A percentile compares a stretch with the other conserved stretches of the same genome.
Conservation (phyloP, 2,888 invertebrate species). For the Choreutis nemorana region DNA sequence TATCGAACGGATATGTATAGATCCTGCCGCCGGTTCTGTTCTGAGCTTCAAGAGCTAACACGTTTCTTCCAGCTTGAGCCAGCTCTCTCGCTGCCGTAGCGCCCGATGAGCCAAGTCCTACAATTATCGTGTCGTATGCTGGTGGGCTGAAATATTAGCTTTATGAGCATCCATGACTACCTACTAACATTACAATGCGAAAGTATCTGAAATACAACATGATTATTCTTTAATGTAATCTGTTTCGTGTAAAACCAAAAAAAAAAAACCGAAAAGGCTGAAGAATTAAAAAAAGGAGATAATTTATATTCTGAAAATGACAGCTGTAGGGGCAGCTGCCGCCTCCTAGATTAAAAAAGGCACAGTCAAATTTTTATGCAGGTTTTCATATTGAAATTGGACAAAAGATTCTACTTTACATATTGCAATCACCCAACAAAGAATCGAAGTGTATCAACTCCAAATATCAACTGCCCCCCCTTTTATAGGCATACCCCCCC, state of each 20-base stretch:
- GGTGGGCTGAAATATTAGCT: constrained; percentile 6
- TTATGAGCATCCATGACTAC: too few relatives aligned
- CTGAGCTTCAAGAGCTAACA: constrained; percentile 41
- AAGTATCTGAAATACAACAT: too few relatives aligned
- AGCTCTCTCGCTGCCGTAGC: constrained; percentile 31
- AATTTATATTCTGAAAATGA: constrained; percentile 1
- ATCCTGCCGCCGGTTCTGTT: constrained; percentile 41
- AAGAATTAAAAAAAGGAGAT: constrained; percentile 4
- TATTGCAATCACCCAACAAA: too few relatives aligned
- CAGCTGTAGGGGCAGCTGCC: constrained; percentile 6
- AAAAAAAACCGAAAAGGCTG: constrained; percentile 2
- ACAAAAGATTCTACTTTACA: too few relatives aligned
- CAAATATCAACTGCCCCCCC: too few relatives aligned
- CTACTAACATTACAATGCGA: too few relatives aligned
- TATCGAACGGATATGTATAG: constrained; percentile 32
- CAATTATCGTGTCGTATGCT: constrained; percentile 36
- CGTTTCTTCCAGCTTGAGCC: constrained; percentile 27
- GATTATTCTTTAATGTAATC: too few relatives aligned
- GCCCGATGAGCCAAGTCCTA: constrained; percentile 40
- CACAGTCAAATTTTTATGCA: too few relatives aligned
- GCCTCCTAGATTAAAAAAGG: not conserved
- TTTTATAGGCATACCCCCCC: too few relatives aligned
- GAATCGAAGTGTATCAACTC: too few relatives aligned
- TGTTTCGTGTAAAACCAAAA: too few relatives aligned
- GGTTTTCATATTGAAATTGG: too few relatives aligned